Evolutionary conservation across 2,888 invertebrate genomes (phyloP).

Genomic region (Napeogenes inachia): DNA sequence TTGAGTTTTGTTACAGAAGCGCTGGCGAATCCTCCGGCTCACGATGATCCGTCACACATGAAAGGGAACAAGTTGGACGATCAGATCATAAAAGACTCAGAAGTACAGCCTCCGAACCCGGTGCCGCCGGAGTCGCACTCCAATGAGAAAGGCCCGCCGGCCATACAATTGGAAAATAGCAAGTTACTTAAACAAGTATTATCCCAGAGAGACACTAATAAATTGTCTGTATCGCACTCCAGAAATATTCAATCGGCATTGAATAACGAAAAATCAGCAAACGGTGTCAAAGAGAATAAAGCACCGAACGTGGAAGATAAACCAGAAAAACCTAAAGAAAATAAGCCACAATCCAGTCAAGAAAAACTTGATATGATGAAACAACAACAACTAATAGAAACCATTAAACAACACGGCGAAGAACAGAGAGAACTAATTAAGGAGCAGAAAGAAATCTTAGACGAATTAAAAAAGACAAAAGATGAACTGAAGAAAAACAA

Average conservation of each 20-base stretch:
- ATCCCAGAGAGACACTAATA: conserved; percentile 43
- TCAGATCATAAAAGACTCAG: conserved; percentile 55
- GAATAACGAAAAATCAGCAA: conserved; percentile 41
- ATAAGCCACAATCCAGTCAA: conserved; percentile 37
- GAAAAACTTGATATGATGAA: conserved; percentile 55
- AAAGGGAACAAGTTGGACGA: conserved; percentile 36
- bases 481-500: conserved; percentile 69
- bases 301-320: conserved; percentile 39
- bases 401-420: conserved; percentile 82
- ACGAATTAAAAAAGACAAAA: conserved; percentile 78
- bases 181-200: conserved; percentile 52
- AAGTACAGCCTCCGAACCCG: conserved; percentile 67
- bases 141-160: conserved; percentile 61
- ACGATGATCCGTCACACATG: conserved; percentile 34
- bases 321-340: conserved; percentile 38
- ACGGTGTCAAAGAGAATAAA: conserved; percentile 43
- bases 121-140: conserved; percentile 64
- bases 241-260: conserved; percentile 54
- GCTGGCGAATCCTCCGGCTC: conserved; percentile 39
- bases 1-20: conserved; percentile 39
- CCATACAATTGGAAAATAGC: conserved; percentile 37
- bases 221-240: conserved; percentile 54
- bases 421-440: conserved; percentile 82
- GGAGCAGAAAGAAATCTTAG: conserved; percentile 80
- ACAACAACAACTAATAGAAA: conserved; percentile 76